Evolutionary conservation across 1,140 invertebrate genomes (phyloP).

Genomic region (Drosophila hydei): DNA sequence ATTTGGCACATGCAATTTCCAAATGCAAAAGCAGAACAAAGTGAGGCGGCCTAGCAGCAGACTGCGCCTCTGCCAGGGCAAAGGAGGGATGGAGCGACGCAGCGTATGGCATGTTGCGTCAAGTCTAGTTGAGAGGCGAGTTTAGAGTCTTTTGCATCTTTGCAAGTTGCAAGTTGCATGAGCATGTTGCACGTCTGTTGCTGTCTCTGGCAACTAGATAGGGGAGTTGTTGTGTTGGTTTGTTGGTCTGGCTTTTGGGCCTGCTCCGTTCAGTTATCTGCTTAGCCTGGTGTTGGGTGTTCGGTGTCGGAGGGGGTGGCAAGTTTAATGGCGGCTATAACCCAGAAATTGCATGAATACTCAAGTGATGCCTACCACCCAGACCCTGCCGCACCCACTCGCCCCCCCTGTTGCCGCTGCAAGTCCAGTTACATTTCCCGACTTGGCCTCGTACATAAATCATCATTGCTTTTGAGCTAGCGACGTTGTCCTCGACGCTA

Average conservation of each 20-base stretch:
- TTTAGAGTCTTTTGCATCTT: constrained; percentile 27
- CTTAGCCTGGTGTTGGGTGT: constrained; percentile 10
- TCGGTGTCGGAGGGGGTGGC: too few species aligned
- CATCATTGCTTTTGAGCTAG: constrained; percentile 79
- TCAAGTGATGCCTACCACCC: constrained; percentile 56
- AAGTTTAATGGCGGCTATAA: constrained; percentile 79
- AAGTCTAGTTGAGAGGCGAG: not conserved
- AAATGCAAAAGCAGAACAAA: constrained; percentile 57
- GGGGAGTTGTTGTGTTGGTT: not conserved
- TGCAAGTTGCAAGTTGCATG: constrained; percentile 10
- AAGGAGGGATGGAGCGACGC: not conserved
- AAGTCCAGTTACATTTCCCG: constrained; percentile 48
- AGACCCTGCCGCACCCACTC: not conserved
- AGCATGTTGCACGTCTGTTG: constrained; percentile 23
- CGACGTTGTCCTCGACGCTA: constrained; percentile 46
- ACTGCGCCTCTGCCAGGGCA: too few species aligned
- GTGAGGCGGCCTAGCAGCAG: constrained; percentile 28
- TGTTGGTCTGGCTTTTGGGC: not conserved
- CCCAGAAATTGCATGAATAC: constrained; percentile 80
- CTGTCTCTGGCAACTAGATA: not conserved
- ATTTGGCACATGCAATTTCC: constrained; percentile 76
- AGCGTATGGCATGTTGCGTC: too few species aligned
- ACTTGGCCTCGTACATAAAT: constrained; percentile 76
- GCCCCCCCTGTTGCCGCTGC: constrained; percentile 8
- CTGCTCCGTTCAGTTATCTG: not conserved